Conservation (phyloP, 2,888 invertebrate genomes). For the Physocephala rufipes region DNA sequence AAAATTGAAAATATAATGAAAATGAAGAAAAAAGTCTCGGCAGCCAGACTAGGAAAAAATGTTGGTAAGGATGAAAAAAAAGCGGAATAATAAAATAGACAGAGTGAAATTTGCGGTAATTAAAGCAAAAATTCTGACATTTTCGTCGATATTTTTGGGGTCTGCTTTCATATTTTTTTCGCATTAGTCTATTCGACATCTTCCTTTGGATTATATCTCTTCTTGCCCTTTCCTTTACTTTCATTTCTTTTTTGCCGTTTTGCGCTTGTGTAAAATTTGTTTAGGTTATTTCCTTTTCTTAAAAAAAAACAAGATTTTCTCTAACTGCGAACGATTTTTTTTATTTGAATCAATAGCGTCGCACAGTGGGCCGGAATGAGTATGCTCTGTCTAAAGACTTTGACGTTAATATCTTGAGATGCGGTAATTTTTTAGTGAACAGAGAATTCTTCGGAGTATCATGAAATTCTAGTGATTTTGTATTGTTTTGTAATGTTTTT, state of each 20-base stretch:
- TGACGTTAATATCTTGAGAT: too few relatives aligned
- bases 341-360: conserved; percentile 11
- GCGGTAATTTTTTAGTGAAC: too few relatives aligned
- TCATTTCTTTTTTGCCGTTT: conserved; percentile 42
- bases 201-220: conserved; percentile 1
- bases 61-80: too few relatives aligned
- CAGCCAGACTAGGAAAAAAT: neutral
- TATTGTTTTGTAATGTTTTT: too few relatives aligned
- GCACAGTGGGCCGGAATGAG: too few relatives aligned
- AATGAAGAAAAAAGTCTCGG: neutral
- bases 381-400: too few relatives aligned
- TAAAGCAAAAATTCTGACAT: neutral
- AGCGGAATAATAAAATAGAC: neutral
- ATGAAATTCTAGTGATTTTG: too few relatives aligned
- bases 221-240: neutral
- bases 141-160: neutral
- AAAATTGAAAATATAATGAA: neutral
- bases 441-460: too few relatives aligned
- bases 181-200: conserved; percentile 41
- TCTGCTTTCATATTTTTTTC: neutral
- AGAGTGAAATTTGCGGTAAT: neutral
- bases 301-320: conserved; percentile 25
- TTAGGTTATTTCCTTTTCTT: neutral
- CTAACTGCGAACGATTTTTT: conserved; percentile 40
- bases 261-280: conserved; percentile 34